Evolutionary conservation across 2,888 invertebrate genomes (phyloP), one percentile per base, ranked within the genome.

Genomic region (Blomia tropicalis): DNA sequence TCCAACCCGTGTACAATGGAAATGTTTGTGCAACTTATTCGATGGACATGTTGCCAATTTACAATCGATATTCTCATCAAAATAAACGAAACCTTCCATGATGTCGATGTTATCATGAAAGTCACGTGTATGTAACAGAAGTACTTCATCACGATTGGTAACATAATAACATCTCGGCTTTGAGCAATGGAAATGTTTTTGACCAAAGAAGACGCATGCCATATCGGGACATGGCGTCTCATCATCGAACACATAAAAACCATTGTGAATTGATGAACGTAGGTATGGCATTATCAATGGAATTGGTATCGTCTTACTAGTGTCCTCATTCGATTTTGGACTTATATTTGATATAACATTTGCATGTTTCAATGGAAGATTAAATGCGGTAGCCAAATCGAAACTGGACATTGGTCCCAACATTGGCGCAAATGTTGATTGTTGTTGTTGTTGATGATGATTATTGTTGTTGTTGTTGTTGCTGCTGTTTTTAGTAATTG

Each of bases 111-210:
- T 82, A 66, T 84, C 84, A 73, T 91, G 90, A 70, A 85, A 86
- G 73, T 89, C 88, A 70, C 85, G 82, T 73, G 86, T 82, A 71
- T 91, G 91, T 69, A 84, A 81, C 64, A 85, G 80, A 69, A 90
- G 79, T 41, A 83, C 81, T 66, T 84, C 82, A 63, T 85, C 82
- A 56, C 83, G 80, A 71, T 87, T 85, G 1, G 86, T 84, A 11
- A 85, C 82, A 70, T 85, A 88, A 71, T 86, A 83, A 72, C 91
- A 92, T 69, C 83, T 76, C 14, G 80, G 79, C 69, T 87, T 83
- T 47, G 82, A 83, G 75, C 91, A 92, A 72, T 92, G 92, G 70
- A 83, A 85, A 73, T 92, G 92, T 54, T 82, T 79, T 66, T 81
- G 79, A 68, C 79, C 75, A 62, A 82, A 75, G 65, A 81, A 81